A percentile compares a stretch with the other conserved stretches of the same genome.
Conservation (phyloP, 1,140 invertebrate species). For the Plectrocnemia conspersa region DNA sequence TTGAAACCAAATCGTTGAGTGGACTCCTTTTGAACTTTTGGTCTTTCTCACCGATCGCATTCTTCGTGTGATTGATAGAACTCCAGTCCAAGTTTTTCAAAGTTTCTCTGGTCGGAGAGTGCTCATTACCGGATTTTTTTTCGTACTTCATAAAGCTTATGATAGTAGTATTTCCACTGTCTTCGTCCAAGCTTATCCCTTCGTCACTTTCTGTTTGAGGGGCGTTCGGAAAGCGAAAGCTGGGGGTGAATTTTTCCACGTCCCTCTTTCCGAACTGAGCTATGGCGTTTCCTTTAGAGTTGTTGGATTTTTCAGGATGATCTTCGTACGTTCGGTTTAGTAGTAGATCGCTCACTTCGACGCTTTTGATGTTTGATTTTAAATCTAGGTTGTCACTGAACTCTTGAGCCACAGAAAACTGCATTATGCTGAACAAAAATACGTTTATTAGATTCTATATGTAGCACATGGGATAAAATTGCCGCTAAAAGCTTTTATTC, state of each 20-base stretch:
- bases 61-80: conserved; percentile 21
- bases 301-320: too few relatives aligned
- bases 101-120: conserved; percentile 17
- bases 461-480: too few relatives aligned
- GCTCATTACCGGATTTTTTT: conserved; percentile 7
- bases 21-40: conserved; percentile 44
- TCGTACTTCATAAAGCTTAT: conserved; percentile 32
- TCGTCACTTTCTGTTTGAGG: conserved; percentile 11
- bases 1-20: conserved; percentile 65
- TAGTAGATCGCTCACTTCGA: too few relatives aligned
- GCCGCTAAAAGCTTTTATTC: too few relatives aligned
- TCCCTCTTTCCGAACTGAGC: too few relatives aligned
- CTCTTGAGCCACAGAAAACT: too few relatives aligned
- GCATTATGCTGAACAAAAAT: too few relatives aligned
- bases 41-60: conserved; percentile 12
- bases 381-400: too few relatives aligned
- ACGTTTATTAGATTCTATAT: too few relatives aligned
- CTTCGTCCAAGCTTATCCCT: conserved; percentile 25
- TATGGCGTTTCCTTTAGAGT: too few relatives aligned
- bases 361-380: too few relatives aligned
- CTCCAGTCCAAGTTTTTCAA: conserved; percentile 30
- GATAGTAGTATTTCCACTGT: conserved; percentile 27
- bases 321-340: too few relatives aligned
- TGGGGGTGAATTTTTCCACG: conserved; percentile 23
- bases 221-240: conserved; percentile 27